Percentiles rank a stretch among this genome's conserved stretches.
phyloP scores from a whole-genome alignment of 2,113 vertebrate species.

The Cephalopholis sonnerati region DNA sequence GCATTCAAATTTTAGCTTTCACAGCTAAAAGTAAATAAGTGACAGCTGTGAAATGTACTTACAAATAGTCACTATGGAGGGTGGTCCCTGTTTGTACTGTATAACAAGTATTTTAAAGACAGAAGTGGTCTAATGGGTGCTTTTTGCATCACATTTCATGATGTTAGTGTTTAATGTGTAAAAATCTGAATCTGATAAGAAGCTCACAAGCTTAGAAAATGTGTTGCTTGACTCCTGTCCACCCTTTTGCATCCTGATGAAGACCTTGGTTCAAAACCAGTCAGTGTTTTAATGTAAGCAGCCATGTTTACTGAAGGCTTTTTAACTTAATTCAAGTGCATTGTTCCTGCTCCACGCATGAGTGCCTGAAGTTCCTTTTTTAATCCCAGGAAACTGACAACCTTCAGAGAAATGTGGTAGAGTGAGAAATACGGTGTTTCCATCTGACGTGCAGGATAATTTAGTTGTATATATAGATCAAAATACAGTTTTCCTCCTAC shows the following conservation, averaged over 20 bases:
- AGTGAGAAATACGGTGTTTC: background rate
- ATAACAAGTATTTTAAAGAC: background rate
- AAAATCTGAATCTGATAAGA: no score
- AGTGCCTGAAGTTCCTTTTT: no score
- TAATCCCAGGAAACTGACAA: background rate
- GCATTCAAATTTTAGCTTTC: background rate
- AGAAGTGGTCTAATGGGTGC: background rate
- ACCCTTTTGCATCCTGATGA: no score
- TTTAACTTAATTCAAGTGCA: no score
- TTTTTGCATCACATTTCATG: background rate
- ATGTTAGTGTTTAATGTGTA: background rate
- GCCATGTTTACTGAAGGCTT: no score
- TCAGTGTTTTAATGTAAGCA: no score
- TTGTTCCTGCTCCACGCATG: no score
- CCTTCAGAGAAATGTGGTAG: background rate
- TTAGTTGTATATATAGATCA: background rate
- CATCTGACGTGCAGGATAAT: background rate
- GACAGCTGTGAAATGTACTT: background rate
- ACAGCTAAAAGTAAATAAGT: background rate
- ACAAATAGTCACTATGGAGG: background rate
- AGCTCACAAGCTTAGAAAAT: no score
- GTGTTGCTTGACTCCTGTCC: no score
- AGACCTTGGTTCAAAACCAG: no score
- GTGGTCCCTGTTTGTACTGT: background rate
- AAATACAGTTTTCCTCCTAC: no score